Conservation (phyloP, 2,888 invertebrate genomes). For the Chrysotoxum bicinctum region DNA sequence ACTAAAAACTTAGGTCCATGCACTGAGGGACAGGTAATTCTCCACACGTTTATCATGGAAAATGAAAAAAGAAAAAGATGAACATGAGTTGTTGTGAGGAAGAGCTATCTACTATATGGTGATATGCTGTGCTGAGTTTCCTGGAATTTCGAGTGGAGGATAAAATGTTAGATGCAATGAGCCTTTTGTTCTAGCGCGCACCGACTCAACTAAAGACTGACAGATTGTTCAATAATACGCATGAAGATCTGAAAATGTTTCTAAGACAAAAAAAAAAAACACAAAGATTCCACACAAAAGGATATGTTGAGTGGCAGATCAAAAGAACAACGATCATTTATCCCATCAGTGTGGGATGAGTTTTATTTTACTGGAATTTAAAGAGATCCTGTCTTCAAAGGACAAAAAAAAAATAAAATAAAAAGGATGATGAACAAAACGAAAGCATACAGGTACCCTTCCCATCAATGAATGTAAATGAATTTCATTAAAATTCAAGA, state of each 20-base stretch:
- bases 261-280: slow-evolving; percentile 21
- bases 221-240: slow-evolving; percentile 62
- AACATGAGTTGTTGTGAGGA: slow-evolving; percentile 10
- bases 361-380: slow-evolving; percentile 36
- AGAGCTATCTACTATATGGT: not conserved
- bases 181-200: slow-evolving; percentile 56
- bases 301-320: slow-evolving; percentile 70
- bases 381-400: slow-evolving; percentile 21
- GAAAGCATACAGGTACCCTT: not conserved
- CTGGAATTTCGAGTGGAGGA: slow-evolving; percentile 50
- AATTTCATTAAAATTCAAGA: not conserved
- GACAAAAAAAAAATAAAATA: not conserved
- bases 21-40: slow-evolving; percentile 54
- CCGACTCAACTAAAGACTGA: not conserved
- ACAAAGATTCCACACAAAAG: slow-evolving; percentile 41
- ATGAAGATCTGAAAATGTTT: slow-evolving; percentile 34
- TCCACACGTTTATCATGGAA: slow-evolving; percentile 41
- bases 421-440: slow-evolving; percentile 29
- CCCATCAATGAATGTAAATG: slow-evolving; percentile 13
- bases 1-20: slow-evolving; percentile 11
- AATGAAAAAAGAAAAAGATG: not conserved
- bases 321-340: slow-evolving; percentile 54
- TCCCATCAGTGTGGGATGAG: not conserved
- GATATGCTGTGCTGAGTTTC: slow-evolving; percentile 45
- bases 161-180: slow-evolving; percentile 47